A percentile compares a stretch with the other conserved stretches of the same genome.
Evolutionary conservation across 2,797 vertebrate species (phyloP).

Genomic region (Sciurus vulgaris): DNA sequence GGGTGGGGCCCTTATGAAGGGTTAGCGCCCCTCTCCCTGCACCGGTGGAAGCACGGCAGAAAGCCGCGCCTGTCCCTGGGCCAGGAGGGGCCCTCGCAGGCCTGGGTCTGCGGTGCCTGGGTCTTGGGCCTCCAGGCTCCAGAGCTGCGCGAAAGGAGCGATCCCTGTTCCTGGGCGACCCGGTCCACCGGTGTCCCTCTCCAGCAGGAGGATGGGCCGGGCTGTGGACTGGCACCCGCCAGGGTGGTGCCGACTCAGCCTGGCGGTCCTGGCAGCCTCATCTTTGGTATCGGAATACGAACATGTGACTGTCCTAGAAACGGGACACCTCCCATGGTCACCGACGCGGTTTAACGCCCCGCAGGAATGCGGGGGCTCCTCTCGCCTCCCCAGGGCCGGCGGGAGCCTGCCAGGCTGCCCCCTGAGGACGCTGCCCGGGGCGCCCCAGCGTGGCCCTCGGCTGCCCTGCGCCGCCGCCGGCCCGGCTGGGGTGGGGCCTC

Average conservation of each 20-base stretch:
- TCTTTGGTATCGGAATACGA: background rate
- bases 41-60: too few relatives aligned
- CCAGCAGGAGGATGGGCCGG: background rate
- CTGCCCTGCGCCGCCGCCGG: too few relatives aligned
- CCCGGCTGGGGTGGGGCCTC: too few relatives aligned
- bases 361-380: background rate
- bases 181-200: accelerated
- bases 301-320: background rate
- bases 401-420: background rate
- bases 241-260: too few relatives aligned
- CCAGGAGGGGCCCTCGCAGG: background rate
- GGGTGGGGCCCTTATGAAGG: background rate
- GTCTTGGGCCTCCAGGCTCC: background rate
- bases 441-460: too few relatives aligned
- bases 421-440: too few relatives aligned
- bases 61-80: background rate
- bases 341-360: background rate
- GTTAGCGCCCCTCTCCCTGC: too few relatives aligned
- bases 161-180: background rate
- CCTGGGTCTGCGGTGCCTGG: background rate
- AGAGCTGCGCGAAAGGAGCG: background rate
- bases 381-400: background rate
- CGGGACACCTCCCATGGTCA: background rate
- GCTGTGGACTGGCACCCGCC: background rate
- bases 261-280: background rate